Conservation (phyloP, 2,797 vertebrate species). For the Cryptoprocta ferox region DNA sequence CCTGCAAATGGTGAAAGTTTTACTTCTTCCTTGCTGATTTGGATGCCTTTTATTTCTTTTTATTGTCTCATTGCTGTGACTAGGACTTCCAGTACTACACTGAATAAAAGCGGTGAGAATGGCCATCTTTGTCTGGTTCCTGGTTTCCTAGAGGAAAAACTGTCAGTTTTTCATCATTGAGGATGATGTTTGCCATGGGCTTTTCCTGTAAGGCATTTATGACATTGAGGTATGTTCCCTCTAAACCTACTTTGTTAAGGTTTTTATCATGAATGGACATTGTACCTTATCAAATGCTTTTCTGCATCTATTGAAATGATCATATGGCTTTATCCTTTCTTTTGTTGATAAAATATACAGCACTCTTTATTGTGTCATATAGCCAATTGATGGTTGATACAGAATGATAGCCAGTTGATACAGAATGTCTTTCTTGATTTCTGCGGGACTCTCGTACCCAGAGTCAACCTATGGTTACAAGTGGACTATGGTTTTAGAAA, state of each 20-base stretch:
- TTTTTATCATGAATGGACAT: not conserved
- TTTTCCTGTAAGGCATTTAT: not conserved
- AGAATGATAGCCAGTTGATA: not conserved
- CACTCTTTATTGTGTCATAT: not conserved
- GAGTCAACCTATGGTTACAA: not conserved
- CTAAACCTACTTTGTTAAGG: not conserved
- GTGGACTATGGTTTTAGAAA: not conserved
- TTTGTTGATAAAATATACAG: not conserved
- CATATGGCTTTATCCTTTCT: not conserved
- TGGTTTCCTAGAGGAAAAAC: not conserved
- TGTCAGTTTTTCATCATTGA: not conserved
- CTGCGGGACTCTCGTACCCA: not conserved
- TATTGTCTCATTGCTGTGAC: not conserved
- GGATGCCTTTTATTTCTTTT: not conserved
- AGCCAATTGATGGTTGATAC: not conserved
- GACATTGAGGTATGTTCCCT: not conserved
- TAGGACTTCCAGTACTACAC: not conserved
- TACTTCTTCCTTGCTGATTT: not conserved
- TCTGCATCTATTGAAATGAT: not conserved
- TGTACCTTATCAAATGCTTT: not conserved
- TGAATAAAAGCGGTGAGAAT: not conserved
- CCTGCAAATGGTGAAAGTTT: not conserved
- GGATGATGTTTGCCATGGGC: not conserved
- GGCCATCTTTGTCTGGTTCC: not conserved
- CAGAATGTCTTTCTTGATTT: not conserved